Base-by-base conservation (phyloP, 1,140 invertebrate genomes). In the Trissolcus basalis region DNA sequence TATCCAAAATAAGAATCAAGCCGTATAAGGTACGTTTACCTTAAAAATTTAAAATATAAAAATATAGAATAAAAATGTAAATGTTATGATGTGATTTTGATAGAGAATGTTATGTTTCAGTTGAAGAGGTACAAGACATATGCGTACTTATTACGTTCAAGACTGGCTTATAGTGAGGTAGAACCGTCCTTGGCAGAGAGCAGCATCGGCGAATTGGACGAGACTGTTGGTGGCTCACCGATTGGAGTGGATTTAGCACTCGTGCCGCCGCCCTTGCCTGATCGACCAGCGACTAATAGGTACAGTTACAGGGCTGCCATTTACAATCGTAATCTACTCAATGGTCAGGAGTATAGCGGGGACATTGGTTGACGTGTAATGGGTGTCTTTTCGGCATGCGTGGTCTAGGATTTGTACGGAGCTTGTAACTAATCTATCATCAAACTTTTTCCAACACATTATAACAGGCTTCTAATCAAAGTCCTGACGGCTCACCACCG, bases 91-190 rank as follows among this genome's bases (percentile, higher is more conserved):
- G 3, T 43, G 11, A 43, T 43, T 11, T 8, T 43, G 11, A 43
- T 35, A 35, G 5, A n/a, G 10, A 47, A 15, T 11, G 32, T 55
- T 13, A 43, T 74, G 68, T 86, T 88, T n/a, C 89, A 97, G 96
- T 85, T 96, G 77, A 95, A 96, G 85, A 90, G 96, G 78, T 97
- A 97, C 87, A 93, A 94, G 81, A 95, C 94, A 0, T 97, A 97
- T 86, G 91, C 92, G 4, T 93, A 93, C 83, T 90, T 96, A 67
- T 89, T 97, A 74, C 92, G 94, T 59, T 93, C 93, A 59, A 92
- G 93, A 74, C 89, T 95, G 77, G 88, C 91, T 8, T 91, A 90
- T 74, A 89, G 90, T 0, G 92, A 93, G 69, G 84, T 92, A 50
- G 92, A 92, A 61, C 89, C 91, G 1, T 90, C 91, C 36, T 77